Evolutionary conservation across 2,888 invertebrate species (phyloP).

Genomic region (Lasioglossum calceatum): DNA sequence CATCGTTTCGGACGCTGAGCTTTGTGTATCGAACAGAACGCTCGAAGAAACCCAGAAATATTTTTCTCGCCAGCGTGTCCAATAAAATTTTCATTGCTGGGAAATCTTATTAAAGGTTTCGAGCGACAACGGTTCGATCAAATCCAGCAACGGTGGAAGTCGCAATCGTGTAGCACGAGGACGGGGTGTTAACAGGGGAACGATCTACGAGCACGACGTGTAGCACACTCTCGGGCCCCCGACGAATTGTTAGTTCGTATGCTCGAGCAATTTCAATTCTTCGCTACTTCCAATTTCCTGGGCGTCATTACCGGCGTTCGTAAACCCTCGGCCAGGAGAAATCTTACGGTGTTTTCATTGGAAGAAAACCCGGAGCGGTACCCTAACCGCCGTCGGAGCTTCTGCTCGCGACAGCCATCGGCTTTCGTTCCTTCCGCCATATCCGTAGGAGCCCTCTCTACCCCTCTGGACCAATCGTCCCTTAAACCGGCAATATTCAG

Average conservation of each 20-base stretch:
- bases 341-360: constrained; percentile 54
- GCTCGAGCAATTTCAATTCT: constrained; percentile 62
- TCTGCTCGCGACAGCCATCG: constrained; percentile 71
- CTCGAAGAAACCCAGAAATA: not conserved
- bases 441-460: constrained; percentile 28
- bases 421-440: constrained; percentile 64
- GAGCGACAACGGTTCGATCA: not conserved
- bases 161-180: not conserved
- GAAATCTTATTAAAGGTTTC: not conserved
- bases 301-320: constrained; percentile 68
- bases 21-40: not conserved
- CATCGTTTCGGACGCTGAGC: not conserved
- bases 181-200: constrained; percentile 5
- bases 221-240: constrained; percentile 22
- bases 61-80: not conserved
- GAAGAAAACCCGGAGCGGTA: constrained; percentile 58
- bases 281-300: constrained; percentile 69
- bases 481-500: constrained; percentile 48
- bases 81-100: not conserved
- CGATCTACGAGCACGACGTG: constrained; percentile 15
- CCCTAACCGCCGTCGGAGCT: constrained; percentile 57
- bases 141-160: not conserved
- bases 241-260: constrained; percentile 61
- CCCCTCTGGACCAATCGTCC: constrained; percentile 25
- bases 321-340: constrained; percentile 63